Percentiles rank a stretch among this genome's conserved stretches.
Conservation (phyloP, 1,140 invertebrate genomes). For the Littorina saxatilis region DNA sequence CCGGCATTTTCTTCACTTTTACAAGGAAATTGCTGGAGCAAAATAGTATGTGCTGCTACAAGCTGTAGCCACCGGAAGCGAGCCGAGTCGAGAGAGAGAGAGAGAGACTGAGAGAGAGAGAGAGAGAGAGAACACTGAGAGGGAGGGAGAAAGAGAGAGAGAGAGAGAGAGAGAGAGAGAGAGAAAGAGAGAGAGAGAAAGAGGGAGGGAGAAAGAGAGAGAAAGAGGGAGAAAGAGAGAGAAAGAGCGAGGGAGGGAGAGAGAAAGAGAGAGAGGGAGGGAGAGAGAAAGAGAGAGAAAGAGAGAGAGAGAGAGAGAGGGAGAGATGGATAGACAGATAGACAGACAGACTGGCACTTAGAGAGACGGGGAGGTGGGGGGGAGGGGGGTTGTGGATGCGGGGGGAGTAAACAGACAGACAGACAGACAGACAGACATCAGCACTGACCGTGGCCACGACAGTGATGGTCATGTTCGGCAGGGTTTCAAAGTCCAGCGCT, state of each 20-base stretch:
- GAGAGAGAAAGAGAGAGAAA: background rate
- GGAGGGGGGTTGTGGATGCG: background rate
- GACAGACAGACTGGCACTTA: background rate
- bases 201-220: background rate
- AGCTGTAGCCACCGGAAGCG: too few species aligned
- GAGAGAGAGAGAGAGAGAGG: background rate
- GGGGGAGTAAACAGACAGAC: background rate
- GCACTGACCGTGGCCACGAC: slow-evolving; percentile 8
- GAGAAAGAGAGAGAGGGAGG: background rate
- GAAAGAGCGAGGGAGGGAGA: background rate
- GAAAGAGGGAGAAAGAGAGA: background rate
- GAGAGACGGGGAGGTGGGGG: too few species aligned
- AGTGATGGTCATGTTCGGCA: slow-evolving; percentile 21
- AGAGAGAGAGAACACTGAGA: too few species aligned
- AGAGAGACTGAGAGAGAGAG: too few species aligned
- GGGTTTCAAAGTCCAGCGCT: background rate
- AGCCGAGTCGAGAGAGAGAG: too few species aligned
- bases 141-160: too few species aligned
- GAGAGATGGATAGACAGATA: background rate
- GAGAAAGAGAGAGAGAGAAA: background rate
- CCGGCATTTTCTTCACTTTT: too few species aligned
- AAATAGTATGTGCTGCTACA: too few species aligned
- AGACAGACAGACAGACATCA: background rate
- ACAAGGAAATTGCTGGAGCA: too few species aligned
- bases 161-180: too few species aligned